Conservation (phyloP, 2,113 vertebrate genomes). For the Micronycteris hirsuta region DNA sequence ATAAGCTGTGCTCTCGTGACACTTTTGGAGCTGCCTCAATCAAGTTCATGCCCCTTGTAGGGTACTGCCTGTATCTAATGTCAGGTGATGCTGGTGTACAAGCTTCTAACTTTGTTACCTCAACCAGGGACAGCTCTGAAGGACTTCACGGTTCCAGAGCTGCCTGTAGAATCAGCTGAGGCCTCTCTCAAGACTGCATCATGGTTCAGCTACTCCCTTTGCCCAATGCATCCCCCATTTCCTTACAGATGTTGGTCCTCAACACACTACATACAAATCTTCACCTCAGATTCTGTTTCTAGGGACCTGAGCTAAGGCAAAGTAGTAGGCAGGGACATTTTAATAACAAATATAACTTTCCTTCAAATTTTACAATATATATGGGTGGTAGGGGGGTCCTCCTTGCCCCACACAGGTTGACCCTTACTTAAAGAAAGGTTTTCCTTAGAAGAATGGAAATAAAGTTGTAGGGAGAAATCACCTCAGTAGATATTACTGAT, state of each 20-base stretch:
- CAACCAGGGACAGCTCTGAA: neutral
- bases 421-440: neutral
- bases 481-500: neutral
- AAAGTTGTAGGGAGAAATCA: neutral
- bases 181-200: neutral
- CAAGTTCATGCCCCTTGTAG: neutral
- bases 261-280: neutral
- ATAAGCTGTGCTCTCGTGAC: neutral
- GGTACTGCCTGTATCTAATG: neutral
- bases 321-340: neutral
- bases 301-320: neutral
- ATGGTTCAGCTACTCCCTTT: neutral
- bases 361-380: neutral
- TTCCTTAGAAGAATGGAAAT: slow-evolving; percentile 17
- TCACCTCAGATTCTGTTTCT: neutral
- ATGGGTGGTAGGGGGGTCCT: neutral
- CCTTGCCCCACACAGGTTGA: neutral
- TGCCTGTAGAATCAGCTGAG: neutral
- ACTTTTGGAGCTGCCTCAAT: neutral
- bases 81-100: neutral
- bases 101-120: neutral
- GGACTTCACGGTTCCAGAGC: neutral
- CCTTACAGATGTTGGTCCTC: neutral
- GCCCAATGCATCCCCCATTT: neutral
- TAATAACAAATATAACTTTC: neutral